Evolutionary conservation across 2,113 vertebrate species (phyloP), one percentile per base, ranked within the genome.

Genomic region (Tyto alba): DNA sequence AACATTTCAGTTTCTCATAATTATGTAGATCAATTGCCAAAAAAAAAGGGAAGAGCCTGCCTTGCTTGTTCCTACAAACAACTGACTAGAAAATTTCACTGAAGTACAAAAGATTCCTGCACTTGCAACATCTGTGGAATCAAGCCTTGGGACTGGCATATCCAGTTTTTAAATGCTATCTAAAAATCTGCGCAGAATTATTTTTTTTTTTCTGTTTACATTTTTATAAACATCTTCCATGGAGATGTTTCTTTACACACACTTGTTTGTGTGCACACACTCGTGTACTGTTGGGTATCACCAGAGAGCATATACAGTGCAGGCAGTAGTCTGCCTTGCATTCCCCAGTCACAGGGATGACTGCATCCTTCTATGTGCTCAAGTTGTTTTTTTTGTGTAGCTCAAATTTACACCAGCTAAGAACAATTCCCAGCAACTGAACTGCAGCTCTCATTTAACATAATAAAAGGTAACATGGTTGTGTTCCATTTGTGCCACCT

Each of bases 221-320:
- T 60, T 52, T 87, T 47, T 47, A 47, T n/a, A 60, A 47, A 52
- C 25, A 50, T 48, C 63, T 48, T 56, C 14, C 20, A 81, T 5
- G 20, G 27, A 78, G 20, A 52, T 20, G 8, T 62, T 78, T 48
- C 29, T 52, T 40, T 60, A 30, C 18, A 53, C 41, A 36, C 10
- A 10, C 9, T 36, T 15, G 14, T 32, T 55, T 48, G 32, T 18
- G 25, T 23, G 29, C 52, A 48, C 10, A 57, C 20, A 55, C 13
- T 38, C 0, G 0, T 47, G 40, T 11, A 25, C 29, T 47, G 29
- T 52, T 8, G 17, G 30, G 5, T 18, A 60, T 52, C 30, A 62
- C 11, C 29, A 62, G 71, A 66, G 1, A 7, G 55, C 36, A 52
- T 4, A 63, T 1, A 34, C 8, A 53, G 32, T 4, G 3, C 50